These are phyloP conservation scores for Anniella stebbinsi DNA, from an alignment of 2,797 vertebrate genomes.

Conservation along the genomic window DNA sequence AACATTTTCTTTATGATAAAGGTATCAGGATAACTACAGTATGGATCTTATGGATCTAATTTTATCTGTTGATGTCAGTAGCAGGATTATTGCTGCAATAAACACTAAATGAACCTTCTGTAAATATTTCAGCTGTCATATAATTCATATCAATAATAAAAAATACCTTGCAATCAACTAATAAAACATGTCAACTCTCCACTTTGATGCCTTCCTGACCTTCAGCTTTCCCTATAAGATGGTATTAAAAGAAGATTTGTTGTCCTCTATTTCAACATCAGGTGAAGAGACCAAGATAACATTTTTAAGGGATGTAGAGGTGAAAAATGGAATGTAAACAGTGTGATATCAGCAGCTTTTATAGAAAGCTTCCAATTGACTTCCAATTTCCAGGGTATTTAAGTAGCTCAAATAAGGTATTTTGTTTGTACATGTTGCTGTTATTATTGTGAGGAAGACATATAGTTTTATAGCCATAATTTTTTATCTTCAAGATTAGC, in stretches of 20 bases:
- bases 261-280: not conserved
- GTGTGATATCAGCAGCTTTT: not conserved
- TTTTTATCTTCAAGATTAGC: not conserved
- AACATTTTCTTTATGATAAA: not conserved
- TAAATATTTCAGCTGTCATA: slow-evolving; percentile 43
- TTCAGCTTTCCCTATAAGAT: slow-evolving; percentile 51
- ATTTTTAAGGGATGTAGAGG: not conserved
- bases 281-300: not conserved
- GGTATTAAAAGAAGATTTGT: slow-evolving; percentile 29
- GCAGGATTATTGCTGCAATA: slow-evolving; percentile 18
- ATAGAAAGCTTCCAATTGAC: slow-evolving; percentile 17
- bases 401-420: not conserved
- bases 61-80: slow-evolving; percentile 34
- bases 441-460: not conserved
- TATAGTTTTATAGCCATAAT: slow-evolving; percentile 2
- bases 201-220: slow-evolving; percentile 39
- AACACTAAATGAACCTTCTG: not conserved
- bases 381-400: not conserved
- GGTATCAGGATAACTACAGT: not conserved
- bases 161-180: slow-evolving; percentile 21
- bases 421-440: not conserved
- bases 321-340: slow-evolving; percentile 33
- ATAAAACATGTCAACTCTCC: slow-evolving; percentile 26
- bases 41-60: slow-evolving; percentile 12
- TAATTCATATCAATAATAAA: slow-evolving; percentile 27